Evolutionary conservation across 2,797 vertebrate genomes (phyloP), one percentile per base, ranked within the genome.

Genomic region (Megalops cyprinoides): DNA sequence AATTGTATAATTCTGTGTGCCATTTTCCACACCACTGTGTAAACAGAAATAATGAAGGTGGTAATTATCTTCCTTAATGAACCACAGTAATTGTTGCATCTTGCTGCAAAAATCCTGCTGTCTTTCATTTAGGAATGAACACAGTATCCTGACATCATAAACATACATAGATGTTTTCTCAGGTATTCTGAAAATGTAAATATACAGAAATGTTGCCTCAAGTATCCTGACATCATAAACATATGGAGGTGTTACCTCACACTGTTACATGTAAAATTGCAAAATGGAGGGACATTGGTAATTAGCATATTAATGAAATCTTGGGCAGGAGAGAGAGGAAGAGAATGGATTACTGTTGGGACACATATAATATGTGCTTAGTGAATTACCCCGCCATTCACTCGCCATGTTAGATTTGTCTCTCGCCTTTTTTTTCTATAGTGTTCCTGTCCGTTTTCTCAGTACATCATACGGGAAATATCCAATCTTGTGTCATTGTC

Each of bases 161-260:
- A 14, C 5, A 58, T 1, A 58, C n/a, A 0, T 56, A 6, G 23
- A 58, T 58, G n/a, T 6, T 25, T 25, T 23, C 56, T n/a, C 28
- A 25, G 51, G n/a, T n/a, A n/a, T n/a, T n/a, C n/a, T n/a, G n/a
- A n/a, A n/a, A n/a, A n/a, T n/a, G n/a, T n/a, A n/a, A n/a, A n/a
- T n/a, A n/a, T n/a, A n/a, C n/a, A n/a, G 48, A 74, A 42, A 74
- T 44, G 42, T 44, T 44, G 74, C 71, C 71, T 44, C 20, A 48
- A 74, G 44, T 48, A 74, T 44, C n/a, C 10, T 74, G 42, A n/a
- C 71, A 44, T 74, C 71, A 74, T 39, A 12, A 48, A 14, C n/a
- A n/a, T n/a, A n/a, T n/a, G n/a, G n/a, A n/a, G n/a, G n/a, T n/a
- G n/a, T n/a, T n/a, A n/a, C n/a, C n/a, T n/a, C n/a, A n/a, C n/a